Base-by-base conservation (phyloP, 2,113 vertebrate species). In the Ciconia boyciana region DNA sequence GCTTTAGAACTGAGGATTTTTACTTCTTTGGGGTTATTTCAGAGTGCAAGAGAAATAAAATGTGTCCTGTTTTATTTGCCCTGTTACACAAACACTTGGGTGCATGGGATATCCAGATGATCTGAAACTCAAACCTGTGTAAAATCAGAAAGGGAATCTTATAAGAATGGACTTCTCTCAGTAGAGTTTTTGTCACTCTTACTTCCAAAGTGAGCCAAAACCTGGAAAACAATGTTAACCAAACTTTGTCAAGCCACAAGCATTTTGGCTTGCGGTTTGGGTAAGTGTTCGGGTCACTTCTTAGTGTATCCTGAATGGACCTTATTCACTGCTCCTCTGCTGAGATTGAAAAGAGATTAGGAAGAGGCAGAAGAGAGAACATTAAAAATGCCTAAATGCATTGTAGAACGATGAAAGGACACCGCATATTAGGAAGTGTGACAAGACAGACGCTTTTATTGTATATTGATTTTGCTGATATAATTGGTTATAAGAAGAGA, bases 221-320 rank as follows among this genome's bases (percentile, higher is more conserved):
- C 60, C 52, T 91, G 89, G 54, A 57, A 90, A 81, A 90, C 82
- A 82, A 46, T 32, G 29, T 69, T 93, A 91, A 82, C 32, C 34
- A 76, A 87, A 90, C 43, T 71, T 83, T 90, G 69, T 94, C 55
- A 86, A 95, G 84, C 64, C 90, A 92, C 84, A 95, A 76, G 62
- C 83, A 74, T 83, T 93, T 90, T 90, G 64, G 34, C 39, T 89
- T 96, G 88, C 4, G n/a, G 83, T 88, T 95, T 92, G 90, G 80
- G 22, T 55, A 51, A 89, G 61, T 39, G 79, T 92, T 82, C 43
- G 64, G 32, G 83, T 93, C 72, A 49, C 48, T 90, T 82, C 62
- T 91, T 66, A 29, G 32, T 88, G 66, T 65, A 24, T 14, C 39
- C 66, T 71, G 41, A 75, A 22, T 7, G 2, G 58, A 41, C 28